Percentiles rank a stretch among this genome's conserved stretches.
Conservation (phyloP, 1,140 invertebrate species). For the Anastrepha obliqua region DNA sequence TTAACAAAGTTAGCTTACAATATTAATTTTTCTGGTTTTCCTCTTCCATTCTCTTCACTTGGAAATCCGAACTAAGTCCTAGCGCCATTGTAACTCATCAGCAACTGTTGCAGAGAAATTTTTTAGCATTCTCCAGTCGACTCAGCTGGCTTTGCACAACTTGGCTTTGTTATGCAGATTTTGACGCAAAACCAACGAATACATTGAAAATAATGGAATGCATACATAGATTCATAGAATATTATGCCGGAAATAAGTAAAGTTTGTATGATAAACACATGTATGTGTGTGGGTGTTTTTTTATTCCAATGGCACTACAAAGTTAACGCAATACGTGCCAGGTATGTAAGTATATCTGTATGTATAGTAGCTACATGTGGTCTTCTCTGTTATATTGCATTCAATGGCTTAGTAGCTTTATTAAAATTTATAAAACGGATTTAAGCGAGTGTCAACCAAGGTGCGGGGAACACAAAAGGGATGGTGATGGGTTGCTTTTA, state of each 20-base stretch:
- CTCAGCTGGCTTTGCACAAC: slow-evolving; percentile 22
- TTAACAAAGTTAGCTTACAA: background rate
- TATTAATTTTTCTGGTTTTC: slow-evolving; percentile 37
- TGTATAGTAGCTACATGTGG: background rate
- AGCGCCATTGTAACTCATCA: slow-evolving; percentile 23
- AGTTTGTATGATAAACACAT: background rate
- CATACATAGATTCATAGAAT: background rate
- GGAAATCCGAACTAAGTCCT: slow-evolving; percentile 31
- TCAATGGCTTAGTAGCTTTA: slow-evolving; percentile 46
- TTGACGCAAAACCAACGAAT: background rate
- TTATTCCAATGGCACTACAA: background rate
- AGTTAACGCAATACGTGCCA: background rate
- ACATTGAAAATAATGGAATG: too few relatives aligned
- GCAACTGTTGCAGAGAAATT: slow-evolving; percentile 10
- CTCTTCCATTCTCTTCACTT: background rate
- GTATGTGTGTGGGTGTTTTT: background rate
- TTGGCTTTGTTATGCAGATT: slow-evolving; percentile 46
- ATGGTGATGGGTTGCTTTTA: background rate
- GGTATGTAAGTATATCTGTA: background rate
- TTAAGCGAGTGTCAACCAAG: slow-evolving; percentile 17
- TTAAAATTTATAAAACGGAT: slow-evolving; percentile 26
- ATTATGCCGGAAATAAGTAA: background rate
- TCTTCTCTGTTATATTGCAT: slow-evolving; percentile 16
- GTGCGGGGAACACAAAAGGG: background rate
- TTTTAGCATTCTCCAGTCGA: background rate